Evolutionary conservation across 2,888 invertebrate genomes (phyloP).

Genomic region (Clostera curtula): DNA sequence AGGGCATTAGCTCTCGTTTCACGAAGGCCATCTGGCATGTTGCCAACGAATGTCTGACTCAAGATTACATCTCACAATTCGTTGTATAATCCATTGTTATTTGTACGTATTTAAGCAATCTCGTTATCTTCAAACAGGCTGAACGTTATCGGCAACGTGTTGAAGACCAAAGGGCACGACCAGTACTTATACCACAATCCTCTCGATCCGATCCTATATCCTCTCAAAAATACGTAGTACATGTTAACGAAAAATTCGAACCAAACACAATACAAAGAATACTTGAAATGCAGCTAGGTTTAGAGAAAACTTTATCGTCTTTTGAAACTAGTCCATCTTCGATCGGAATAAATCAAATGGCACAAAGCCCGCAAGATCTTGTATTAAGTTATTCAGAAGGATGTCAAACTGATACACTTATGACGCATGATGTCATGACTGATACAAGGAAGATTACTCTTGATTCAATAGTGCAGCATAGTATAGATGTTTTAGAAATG

Average conservation of each 20-base stretch:
- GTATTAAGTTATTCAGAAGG: slow-evolving; percentile 50
- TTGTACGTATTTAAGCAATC: slow-evolving; percentile 17
- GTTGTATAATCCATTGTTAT: slow-evolving; percentile 16
- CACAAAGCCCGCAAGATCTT: slow-evolving; percentile 57
- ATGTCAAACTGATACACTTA: slow-evolving; percentile 57
- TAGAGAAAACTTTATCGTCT: slow-evolving; percentile 56
- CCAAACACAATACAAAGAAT: slow-evolving; percentile 50
- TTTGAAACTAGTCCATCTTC: slow-evolving; percentile 48
- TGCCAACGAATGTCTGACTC: slow-evolving; percentile 47
- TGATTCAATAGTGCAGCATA: slow-evolving; percentile 53
- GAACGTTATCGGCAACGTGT: slow-evolving; percentile 62
- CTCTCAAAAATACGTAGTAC: slow-evolving; percentile 15
- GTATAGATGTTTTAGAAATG: slow-evolving; percentile 46
- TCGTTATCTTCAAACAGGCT: slow-evolving; percentile 69
- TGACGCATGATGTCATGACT: slow-evolving; percentile 51
- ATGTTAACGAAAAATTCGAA: slow-evolving; percentile 30
- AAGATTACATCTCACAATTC: slow-evolving; percentile 34
- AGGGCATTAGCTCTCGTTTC: slow-evolving; percentile 39
- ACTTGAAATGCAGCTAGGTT: slow-evolving; percentile 58
- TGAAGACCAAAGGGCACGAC: slow-evolving; percentile 53
- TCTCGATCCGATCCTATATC: slow-evolving; percentile 44
- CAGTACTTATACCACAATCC: slow-evolving; percentile 40
- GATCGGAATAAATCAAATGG: slow-evolving; percentile 51
- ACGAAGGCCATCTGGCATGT: slow-evolving; percentile 40
- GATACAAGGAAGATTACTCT: slow-evolving; percentile 56